phyloP scores from a whole-genome alignment of 2,797 vertebrate species.

The Hydrocynus forskahlii region DNA sequence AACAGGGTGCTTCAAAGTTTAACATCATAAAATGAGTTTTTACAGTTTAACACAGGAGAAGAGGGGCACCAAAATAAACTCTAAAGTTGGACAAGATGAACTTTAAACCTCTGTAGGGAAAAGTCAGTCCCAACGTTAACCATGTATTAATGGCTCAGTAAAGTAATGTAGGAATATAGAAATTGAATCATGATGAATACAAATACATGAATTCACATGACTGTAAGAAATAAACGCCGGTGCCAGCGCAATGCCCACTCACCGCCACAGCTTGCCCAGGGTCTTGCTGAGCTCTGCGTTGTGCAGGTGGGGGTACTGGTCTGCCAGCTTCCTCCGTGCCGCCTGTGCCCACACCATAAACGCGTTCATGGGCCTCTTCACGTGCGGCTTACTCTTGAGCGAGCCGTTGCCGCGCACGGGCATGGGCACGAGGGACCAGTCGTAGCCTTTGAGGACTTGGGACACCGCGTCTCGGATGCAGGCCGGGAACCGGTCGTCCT shows the following conservation, averaged over 20 bases:
- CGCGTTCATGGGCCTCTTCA: conserved; percentile 92
- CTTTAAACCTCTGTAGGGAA: too few relatives aligned
- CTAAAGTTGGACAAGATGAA: too few relatives aligned
- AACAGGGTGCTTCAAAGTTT: background rate
- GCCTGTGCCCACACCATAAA: conserved; percentile 97
- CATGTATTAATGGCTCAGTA: too few relatives aligned
- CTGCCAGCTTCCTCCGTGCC: conserved; percentile 90
- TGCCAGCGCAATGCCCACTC: conserved; percentile 58
- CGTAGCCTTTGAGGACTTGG: conserved; percentile 96
- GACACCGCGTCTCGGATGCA: conserved; percentile 96
- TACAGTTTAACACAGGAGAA: background rate
- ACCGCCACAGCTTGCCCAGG: conserved; percentile 94
- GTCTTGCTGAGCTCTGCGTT: conserved; percentile 97
- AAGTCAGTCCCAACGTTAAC: too few relatives aligned
- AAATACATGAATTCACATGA: too few relatives aligned
- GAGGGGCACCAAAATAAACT: background rate
- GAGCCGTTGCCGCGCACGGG: conserved; percentile 88
- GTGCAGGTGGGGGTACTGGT: conserved; percentile 95
- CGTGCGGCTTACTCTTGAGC: conserved; percentile 92
- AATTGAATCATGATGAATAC: background rate
- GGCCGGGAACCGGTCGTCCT: conserved; percentile 93
- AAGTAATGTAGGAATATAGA: too few relatives aligned
- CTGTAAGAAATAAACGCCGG: too few relatives aligned
- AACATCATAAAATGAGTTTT: background rate
- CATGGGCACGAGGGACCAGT: conserved; percentile 98